Evolutionary conservation across 2,888 invertebrate species (phyloP).

Genomic region (Tinea pellionella): DNA sequence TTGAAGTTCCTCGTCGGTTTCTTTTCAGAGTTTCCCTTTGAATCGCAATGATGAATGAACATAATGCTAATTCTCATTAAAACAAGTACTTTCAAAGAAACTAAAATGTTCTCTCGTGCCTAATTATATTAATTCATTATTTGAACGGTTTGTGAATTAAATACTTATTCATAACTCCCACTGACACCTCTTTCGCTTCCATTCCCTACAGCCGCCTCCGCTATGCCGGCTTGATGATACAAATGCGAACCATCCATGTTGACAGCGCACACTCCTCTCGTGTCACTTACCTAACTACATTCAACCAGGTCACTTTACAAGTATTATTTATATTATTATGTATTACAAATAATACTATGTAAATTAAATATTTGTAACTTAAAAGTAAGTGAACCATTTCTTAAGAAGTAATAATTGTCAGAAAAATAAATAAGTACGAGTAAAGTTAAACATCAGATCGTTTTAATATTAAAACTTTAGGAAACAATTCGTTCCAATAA

Average conservation of each 20-base stretch:
- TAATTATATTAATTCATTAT: constrained; percentile 11
- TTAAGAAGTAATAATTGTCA: constrained; percentile 13
- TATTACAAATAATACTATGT: too few relatives aligned
- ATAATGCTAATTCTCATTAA: constrained; percentile 14
- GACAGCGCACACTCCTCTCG: too few relatives aligned
- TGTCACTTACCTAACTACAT: too few relatives aligned
- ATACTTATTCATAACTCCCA: too few relatives aligned
- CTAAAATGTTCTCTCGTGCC: neutral
- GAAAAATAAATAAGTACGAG: constrained; percentile 5
- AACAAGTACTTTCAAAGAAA: constrained; percentile 5
- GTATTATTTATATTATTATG: too few relatives aligned
- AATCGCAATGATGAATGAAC: constrained; percentile 14
- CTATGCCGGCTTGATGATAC: too few relatives aligned
- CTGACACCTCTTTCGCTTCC: too few relatives aligned
- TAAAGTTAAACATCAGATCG: constrained; percentile 21
- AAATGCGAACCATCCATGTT: too few relatives aligned
- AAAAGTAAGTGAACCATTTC: neutral
- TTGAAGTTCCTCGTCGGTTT: constrained; percentile 29
- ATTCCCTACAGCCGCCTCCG: too few relatives aligned
- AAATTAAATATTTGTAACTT: too few relatives aligned
- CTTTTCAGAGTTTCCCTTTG: constrained; percentile 26
- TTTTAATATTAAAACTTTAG: constrained; percentile 50
- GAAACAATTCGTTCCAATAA: constrained; percentile 60
- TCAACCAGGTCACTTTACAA: too few relatives aligned
- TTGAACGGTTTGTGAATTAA: neutral